These are phyloP conservation scores for Cydia splendana DNA, from an alignment of 1,140 invertebrate species.

Conservation along the genomic window DNA sequence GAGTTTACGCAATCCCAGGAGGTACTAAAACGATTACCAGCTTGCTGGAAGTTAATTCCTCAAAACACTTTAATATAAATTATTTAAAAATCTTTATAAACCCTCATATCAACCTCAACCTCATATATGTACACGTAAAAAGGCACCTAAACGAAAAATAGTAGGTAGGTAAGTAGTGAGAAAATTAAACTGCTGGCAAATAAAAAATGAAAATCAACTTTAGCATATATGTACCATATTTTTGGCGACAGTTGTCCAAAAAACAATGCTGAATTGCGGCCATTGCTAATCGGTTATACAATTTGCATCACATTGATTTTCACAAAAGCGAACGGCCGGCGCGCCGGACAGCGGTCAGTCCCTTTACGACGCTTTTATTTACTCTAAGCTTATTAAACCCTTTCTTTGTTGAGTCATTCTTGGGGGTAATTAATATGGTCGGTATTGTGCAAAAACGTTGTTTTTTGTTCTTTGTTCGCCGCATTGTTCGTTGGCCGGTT, in stretches of 20 bases:
- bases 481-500: constrained; percentile 56
- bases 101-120: no score
- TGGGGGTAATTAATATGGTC: constrained; percentile 75
- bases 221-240: no score
- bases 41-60: no score
- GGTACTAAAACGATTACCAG: no score
- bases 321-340: constrained; percentile 39
- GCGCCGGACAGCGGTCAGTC: constrained; percentile 64
- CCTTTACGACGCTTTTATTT: constrained; percentile 69
- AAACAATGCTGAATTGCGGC: not conserved
- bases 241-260: not conserved
- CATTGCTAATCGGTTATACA: constrained; percentile 16
- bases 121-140: no score
- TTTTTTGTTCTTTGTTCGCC: constrained; percentile 62
- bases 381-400: constrained; percentile 77
- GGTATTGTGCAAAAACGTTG: constrained; percentile 69
- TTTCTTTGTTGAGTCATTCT: constrained; percentile 62
- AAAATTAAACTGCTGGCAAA: no score
- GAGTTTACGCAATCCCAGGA: no score
- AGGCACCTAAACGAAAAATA: no score
- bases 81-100: no score
- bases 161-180: no score
- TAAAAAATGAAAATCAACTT: no score
- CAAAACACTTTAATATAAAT: no score
- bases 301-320: constrained; percentile 65